Evolutionary conservation across 1,140 invertebrate genomes (phyloP).

Genomic region (Drosophila ficusphila): DNA sequence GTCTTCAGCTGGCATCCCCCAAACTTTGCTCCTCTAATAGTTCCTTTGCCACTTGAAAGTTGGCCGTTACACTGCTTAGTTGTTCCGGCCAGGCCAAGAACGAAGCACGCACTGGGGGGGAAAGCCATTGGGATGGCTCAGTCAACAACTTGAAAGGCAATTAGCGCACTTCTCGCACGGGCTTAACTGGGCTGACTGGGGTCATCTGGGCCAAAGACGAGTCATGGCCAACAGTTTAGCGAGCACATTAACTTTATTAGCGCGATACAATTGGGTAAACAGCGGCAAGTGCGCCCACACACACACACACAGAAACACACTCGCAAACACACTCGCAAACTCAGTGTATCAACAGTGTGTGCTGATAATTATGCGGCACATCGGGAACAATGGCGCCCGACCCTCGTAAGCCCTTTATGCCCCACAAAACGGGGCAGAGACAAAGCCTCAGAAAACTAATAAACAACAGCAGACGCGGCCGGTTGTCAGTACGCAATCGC

Average conservation of each 20-base stretch:
- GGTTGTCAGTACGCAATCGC: conserved; percentile 37
- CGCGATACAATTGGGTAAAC: conserved; percentile 60
- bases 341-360: conserved; percentile 19
- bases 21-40: conserved; percentile 17
- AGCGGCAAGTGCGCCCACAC: conserved; percentile 20
- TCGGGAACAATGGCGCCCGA: conserved; percentile 59
- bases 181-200: conserved; percentile 11
- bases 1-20: not conserved
- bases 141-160: conserved; percentile 77
- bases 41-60: conserved; percentile 24
- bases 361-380: conserved; percentile 58
- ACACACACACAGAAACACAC: conserved; percentile 2
- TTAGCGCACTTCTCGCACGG: conserved; percentile 62
- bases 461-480: conserved; percentile 51
- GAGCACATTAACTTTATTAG: conserved; percentile 74
- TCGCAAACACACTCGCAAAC: not conserved
- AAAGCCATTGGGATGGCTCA: conserved; percentile 50
- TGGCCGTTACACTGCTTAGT: conserved; percentile 26
- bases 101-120: conserved; percentile 11
- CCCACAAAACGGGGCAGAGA: conserved; percentile 40
- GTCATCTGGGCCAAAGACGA: conserved; percentile 54
- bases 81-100: conserved; percentile 11
- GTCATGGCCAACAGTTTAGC: conserved; percentile 75
- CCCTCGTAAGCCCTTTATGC: conserved; percentile 54
- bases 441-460: conserved; percentile 70